phyloP scores from a whole-genome alignment of 2,888 invertebrate species.

The Eupithecia centaureata region DNA sequence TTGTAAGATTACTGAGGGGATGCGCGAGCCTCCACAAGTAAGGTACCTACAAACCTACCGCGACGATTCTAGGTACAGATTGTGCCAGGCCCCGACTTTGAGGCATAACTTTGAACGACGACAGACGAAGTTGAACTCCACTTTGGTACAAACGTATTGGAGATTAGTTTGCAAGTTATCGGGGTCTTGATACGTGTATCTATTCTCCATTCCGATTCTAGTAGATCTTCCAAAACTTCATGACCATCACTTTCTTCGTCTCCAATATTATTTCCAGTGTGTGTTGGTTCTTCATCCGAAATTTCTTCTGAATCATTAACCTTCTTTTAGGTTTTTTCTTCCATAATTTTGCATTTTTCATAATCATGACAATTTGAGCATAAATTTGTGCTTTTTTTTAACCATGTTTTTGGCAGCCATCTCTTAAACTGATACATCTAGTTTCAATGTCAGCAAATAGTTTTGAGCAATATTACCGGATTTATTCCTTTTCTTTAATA shows the following conservation, averaged over 20 bases:
- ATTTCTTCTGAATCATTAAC: too few relatives aligned
- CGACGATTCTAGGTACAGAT: background rate
- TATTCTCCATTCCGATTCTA: too few relatives aligned
- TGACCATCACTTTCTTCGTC: too few relatives aligned
- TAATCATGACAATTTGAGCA: too few relatives aligned
- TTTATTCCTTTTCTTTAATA: slow-evolving; percentile 36
- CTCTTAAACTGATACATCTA: slow-evolving; percentile 41
- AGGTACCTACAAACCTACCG: background rate
- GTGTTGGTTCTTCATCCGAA: too few relatives aligned
- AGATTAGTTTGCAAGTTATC: background rate
- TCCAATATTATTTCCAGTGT: too few relatives aligned
- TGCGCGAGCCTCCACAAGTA: background rate
- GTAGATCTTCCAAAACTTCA: too few relatives aligned
- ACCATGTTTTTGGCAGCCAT: too few relatives aligned
- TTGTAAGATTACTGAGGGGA: slow-evolving; percentile 5
- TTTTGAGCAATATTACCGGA: slow-evolving; percentile 44
- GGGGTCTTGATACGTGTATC: too few relatives aligned
- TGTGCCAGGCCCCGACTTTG: background rate
- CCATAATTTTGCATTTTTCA: too few relatives aligned
- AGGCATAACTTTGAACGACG: background rate
- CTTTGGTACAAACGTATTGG: background rate
- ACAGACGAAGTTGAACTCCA: background rate
- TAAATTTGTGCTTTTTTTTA: too few relatives aligned
- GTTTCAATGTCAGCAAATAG: slow-evolving; percentile 46
- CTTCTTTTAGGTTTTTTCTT: too few relatives aligned